phyloP scores from a whole-genome alignment of 2,113 vertebrate species.

The Leucoraja erinaceus region DNA sequence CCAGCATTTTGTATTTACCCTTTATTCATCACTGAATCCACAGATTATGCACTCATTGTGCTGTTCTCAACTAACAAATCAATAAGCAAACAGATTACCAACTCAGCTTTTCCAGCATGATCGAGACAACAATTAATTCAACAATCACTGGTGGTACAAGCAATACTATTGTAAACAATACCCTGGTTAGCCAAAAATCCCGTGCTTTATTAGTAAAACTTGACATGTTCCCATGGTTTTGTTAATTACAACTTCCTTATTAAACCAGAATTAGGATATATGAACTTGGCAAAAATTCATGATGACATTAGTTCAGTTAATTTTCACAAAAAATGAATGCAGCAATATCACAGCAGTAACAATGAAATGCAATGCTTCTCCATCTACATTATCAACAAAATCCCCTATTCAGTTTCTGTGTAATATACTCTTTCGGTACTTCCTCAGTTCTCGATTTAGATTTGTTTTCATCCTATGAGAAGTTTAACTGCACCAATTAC shows the following conservation, averaged over 20 bases:
- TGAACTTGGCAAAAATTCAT: neutral
- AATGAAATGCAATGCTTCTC: neutral
- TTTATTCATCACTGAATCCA: slow-evolving; percentile 25
- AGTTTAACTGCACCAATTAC: neutral
- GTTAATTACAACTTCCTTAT: neutral
- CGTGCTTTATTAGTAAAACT: neutral
- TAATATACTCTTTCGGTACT: neutral
- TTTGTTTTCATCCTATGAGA: neutral
- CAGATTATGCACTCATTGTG: neutral
- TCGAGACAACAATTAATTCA: slow-evolving; percentile 31
- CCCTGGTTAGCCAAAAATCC: neutral
- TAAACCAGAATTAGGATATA: neutral
- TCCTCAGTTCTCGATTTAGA: neutral
- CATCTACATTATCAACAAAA: neutral
- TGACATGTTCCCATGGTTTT: neutral
- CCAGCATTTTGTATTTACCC: neutral
- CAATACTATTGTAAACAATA: neutral
- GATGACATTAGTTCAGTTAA: neutral
- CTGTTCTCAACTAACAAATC: neutral
- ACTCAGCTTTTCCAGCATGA: slow-evolving; percentile 34
- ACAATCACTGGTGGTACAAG: neutral
- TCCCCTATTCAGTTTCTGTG: neutral
- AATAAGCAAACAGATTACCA: slow-evolving; percentile 23
- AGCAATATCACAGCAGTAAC: neutral
- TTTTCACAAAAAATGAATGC: neutral